Evolutionary conservation across 2,113 vertebrate species (phyloP), one percentile per base, ranked within the genome.

Genomic region (Garra rufa): DNA sequence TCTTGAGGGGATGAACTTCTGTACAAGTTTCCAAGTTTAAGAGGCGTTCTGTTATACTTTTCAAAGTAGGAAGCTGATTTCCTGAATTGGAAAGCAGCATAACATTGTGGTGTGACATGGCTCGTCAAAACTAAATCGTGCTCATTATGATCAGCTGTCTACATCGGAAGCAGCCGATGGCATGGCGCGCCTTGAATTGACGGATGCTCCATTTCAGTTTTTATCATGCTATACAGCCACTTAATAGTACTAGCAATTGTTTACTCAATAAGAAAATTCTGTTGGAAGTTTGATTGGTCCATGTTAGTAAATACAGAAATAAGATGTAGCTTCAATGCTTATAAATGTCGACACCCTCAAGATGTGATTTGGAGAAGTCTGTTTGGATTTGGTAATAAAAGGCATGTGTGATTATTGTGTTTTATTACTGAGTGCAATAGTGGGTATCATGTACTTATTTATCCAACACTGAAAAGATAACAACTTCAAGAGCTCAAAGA

Each of bases 391-490:
- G 57, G 48, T 14, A n/a, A 57, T 76, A 76, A 76, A 76, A 11
- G 28, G 75, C 26, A 57, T 19, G 10, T 41, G 50, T 8, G 30
- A 41, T n/a, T n/a, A n/a, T n/a, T n/a, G n/a, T 76, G 50, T 41
- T 76, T 38, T 76, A 76, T 57, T 76, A 57, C 50, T 76, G 50
- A 57, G 65, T 69, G 65, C 65, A 69, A 21, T 5, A 38, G 65
- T 38, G 30, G 30, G 19, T 21, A n/a, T 28, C 75, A 38, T 41
- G 19, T 57, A 52, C 44, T 76, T 19, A 7, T 38, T 76, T 38
- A 57, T n/a, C 26, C 26, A 52, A 30, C 26, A 48, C 24, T 11
- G n/a, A 38, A 57, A 50, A 4, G 50, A 41, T 76, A 57, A 76
- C 73, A 50, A 10, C 28, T n/a, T 38, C 19, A 76, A 38, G 4